phyloP scores from a whole-genome alignment of 2,888 invertebrate species.

The Lymantria dispar region DNA sequence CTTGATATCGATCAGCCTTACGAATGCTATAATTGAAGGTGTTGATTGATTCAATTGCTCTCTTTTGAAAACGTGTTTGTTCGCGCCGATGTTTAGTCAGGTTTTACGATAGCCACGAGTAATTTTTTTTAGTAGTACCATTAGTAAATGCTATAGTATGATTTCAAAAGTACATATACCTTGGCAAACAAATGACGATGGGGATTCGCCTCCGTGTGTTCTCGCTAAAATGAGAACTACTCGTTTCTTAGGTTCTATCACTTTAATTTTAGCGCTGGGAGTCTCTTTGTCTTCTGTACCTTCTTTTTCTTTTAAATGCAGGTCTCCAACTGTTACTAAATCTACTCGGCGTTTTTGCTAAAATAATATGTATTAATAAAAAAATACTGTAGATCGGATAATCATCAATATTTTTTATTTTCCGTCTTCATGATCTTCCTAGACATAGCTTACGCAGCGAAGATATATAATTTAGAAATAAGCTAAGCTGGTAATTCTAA shows the following conservation, averaged over 20 bases:
- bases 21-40: too few relatives aligned
- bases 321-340: constrained; percentile 89
- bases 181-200: constrained; percentile 97
- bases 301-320: constrained; percentile 56
- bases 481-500: too few relatives aligned
- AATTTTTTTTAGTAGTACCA: too few relatives aligned
- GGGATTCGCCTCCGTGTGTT: constrained; percentile 96
- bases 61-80: too few relatives aligned
- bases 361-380: constrained; percentile 32
- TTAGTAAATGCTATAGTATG: too few relatives aligned
- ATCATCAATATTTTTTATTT: background rate
- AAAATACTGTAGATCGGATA: background rate
- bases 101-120: too few relatives aligned
- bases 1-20: too few relatives aligned
- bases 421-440: background rate
- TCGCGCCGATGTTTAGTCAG: too few relatives aligned
- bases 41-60: too few relatives aligned
- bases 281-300: constrained; percentile 57
- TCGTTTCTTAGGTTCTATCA: constrained; percentile 52
- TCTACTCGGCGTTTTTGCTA: constrained; percentile 97
- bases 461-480: too few relatives aligned
- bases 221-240: constrained; percentile 94
- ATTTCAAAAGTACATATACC: constrained; percentile 67
- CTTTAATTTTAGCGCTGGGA: constrained; percentile 75
- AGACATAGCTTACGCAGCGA: too few relatives aligned